Conservation (phyloP, 2,113 vertebrate genomes). For the Halcyon senegalensis region DNA sequence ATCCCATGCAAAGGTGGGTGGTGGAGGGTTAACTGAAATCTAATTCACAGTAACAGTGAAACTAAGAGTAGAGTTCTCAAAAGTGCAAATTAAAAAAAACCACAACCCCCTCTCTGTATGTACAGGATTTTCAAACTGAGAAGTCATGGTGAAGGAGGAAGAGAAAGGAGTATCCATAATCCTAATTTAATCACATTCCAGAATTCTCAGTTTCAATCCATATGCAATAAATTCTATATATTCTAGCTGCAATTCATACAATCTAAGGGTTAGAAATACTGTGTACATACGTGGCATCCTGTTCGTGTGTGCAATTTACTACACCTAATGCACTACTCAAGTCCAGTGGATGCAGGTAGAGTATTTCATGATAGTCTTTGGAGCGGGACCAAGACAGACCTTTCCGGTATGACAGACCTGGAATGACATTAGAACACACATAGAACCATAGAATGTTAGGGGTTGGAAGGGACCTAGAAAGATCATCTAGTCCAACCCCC, state of each 20-base stretch:
- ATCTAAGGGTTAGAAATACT: not conserved
- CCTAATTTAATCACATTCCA: not conserved
- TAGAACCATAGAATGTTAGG: no score
- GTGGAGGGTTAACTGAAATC: not conserved
- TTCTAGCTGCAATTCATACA: not conserved
- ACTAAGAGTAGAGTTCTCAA: not conserved
- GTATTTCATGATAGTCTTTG: constrained; percentile 74
- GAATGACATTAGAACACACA: constrained; percentile 10
- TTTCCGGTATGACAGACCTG: constrained; percentile 94
- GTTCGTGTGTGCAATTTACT: constrained; percentile 48
- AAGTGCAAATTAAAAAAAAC: not conserved
- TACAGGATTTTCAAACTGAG: not conserved
- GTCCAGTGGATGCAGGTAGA: constrained; percentile 87
- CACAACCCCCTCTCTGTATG: not conserved
- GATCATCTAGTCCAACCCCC: no score
- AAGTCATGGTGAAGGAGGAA: not conserved
- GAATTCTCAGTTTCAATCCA: not conserved
- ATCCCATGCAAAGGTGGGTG: not conserved
- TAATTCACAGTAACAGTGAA: not conserved
- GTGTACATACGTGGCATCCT: constrained; percentile 80
- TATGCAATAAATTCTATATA: not conserved
- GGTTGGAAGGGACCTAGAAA: no score
- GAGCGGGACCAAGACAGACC: constrained; percentile 87
- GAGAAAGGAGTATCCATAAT: not conserved
- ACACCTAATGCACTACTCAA: constrained; percentile 77